These are phyloP conservation scores for Cantharis nigra DNA, from an alignment of 2,888 invertebrate genomes.

Conservation along the genomic window DNA sequence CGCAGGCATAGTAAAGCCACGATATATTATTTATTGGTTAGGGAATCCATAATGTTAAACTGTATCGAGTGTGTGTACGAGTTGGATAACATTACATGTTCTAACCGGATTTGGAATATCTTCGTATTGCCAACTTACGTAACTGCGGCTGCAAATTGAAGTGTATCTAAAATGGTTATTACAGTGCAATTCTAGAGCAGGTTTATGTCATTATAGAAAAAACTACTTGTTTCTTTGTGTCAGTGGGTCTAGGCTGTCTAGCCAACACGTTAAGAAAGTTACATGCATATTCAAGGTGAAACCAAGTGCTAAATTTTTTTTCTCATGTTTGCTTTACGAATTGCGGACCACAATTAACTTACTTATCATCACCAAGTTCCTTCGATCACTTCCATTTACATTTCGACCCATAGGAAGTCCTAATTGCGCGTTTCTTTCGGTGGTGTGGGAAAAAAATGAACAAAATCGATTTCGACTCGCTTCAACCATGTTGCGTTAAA, in stretches of 20 bases:
- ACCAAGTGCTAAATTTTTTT: constrained; percentile 9
- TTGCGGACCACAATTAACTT: background rate
- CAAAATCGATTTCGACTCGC: background rate
- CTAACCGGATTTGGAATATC: background rate
- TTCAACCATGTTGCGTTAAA: background rate
- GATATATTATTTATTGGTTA: background rate
- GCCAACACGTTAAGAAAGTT: constrained; percentile 21
- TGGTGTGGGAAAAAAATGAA: background rate
- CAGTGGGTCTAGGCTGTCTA: constrained; percentile 36
- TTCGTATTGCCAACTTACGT: background rate
- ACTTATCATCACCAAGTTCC: background rate
- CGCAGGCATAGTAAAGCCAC: background rate
- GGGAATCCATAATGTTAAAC: background rate
- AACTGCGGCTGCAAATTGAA: background rate
- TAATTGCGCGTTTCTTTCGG: background rate
- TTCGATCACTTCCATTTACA: background rate
- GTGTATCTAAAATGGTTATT: background rate
- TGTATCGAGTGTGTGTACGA: background rate
- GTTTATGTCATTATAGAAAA: background rate
- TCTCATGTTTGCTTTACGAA: background rate
- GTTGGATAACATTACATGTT: background rate
- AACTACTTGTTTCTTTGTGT: constrained; percentile 18
- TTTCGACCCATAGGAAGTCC: background rate
- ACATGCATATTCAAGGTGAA: constrained; percentile 22
- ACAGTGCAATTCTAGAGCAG: constrained; percentile 1